Evolutionary conservation across 2,888 invertebrate species (phyloP).

Genomic region (Desoria tigrina): DNA sequence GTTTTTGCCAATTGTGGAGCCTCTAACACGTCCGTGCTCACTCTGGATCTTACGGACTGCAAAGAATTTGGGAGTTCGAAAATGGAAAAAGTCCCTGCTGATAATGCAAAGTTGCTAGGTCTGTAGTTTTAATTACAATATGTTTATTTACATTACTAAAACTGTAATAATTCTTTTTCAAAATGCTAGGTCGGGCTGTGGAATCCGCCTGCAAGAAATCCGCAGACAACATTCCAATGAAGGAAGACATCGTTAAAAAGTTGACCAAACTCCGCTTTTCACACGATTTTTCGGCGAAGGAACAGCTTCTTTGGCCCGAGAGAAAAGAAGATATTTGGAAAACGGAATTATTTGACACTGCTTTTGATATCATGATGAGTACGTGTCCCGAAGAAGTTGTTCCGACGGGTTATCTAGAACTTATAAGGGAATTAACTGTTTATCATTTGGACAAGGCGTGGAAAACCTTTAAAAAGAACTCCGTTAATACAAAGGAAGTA

Average conservation of each 20-base stretch:
- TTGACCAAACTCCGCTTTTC: background rate
- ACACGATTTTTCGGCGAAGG: background rate
- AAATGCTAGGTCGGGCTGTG: no score
- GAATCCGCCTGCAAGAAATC: background rate
- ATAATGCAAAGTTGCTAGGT: no score
- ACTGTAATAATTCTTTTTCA: no score
- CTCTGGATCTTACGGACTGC: constrained; percentile 2
- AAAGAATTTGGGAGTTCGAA: constrained; percentile 1
- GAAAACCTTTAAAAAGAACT: background rate
- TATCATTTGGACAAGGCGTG: constrained; percentile 1
- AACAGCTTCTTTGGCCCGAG: constrained; percentile 12
- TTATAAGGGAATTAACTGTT: constrained; percentile 5
- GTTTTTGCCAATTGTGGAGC: background rate
- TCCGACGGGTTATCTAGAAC: background rate
- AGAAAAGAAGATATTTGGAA: constrained; percentile 14
- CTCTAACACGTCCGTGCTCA: background rate
- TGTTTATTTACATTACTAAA: no score
- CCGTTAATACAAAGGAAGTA: no score
- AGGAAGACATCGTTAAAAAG: background rate
- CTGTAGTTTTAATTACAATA: no score
- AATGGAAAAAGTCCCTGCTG: no score
- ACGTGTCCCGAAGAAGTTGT: constrained; percentile 1
- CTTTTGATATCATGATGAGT: background rate
- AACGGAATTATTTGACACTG: constrained; percentile 3
- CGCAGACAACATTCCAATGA: background rate